Base-by-base conservation (phyloP, 2,797 vertebrate genomes). In the Enteromius anoplus region DNA sequence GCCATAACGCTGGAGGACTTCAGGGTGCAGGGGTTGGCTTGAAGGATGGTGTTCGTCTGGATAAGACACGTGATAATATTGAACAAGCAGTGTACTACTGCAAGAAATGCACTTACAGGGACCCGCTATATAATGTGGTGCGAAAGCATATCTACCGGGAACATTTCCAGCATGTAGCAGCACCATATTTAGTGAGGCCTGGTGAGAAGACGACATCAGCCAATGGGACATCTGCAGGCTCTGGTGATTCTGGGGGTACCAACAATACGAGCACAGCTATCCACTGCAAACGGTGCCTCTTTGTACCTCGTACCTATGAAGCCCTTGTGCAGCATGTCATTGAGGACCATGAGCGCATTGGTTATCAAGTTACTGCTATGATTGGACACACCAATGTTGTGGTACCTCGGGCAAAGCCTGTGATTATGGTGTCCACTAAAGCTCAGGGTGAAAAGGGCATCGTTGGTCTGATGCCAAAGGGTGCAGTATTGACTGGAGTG, bases 1-100 rank as follows among this genome's bases (percentile, higher is more conserved):
- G 97, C 86, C 93, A 93, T 81, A 90, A 90, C 77, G 84, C 88
- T 0, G 91, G 89, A 3, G 92, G 89, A 8, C 82, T 89, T 88
- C 89, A 87, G 80, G 87, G 89, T 0, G 91, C 89, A 21, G 93
- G 94, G 80, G 94, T 94, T 84, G 95, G 94, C 89, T 92, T 96
- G 89, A 93, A 97, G 94, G 96, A 97, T 90, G 97, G 96, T 93
- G 96, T 95, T 84, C 96, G 97, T 85, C 84, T 96, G 79, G 93
- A 98, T 89, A 93, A 93, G 88, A 95, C 94, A 40, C 95, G 95
- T 89, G 97, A 99, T 92, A 97, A 94, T 81, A 93, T 99, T 92
- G 98, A 99, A 86, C 98, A 99, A 95, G 97, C 98, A n/a, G 98
- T 99, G 91, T 99, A 99, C 95, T 99, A 99, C 94, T 99, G 98